Evolutionary conservation across 30 jellyfish, hydroid and myxozoan genomes (phyloP), one percentile per base, ranked within the genome.

Genomic region (Aurelia sp.): DNA sequence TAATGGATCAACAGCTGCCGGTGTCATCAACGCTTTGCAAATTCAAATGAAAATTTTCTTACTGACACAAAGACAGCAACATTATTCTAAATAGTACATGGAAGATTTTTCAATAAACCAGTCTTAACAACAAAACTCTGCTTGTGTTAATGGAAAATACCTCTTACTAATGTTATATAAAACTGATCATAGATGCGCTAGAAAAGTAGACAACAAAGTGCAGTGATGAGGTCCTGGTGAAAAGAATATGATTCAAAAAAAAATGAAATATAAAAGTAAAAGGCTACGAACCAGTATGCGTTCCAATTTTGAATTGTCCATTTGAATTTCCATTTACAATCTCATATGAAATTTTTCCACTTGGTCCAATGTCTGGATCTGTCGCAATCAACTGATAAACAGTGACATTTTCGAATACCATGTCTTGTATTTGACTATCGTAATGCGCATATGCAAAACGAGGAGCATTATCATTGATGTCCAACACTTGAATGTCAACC

Each of bases 281-380:
- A 4, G 30, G 30, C 20, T 66, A 22, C 24, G 13, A 13, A 91
- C 98, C 98, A 18, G 92, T 90, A 24, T 83, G 53, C 57, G 44
- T 33, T 47, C 94, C 98, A 62, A 94, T 88, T 48, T 31, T 65
- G 68, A 94, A 94, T 41, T 74, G 91, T 30, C 89, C 82, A 24
- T 74, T 82, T 1, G 74, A 35, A 47, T 88, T 84, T 8, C 97
- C 97, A 60, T 71, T 58, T 6, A 72, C 87, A 59, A 94, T 82
- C 48, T 70, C 94, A 85, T 94, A 94, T 13, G 91, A 44, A 13
- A 94, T 70, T 48, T 77, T 59, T 20, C 91, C 73, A 1, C 87
- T 96, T n/a, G 97, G 98, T 8, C 98, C 98, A 30, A 67, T 65
- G 57, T 94, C 98, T 0, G 91, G 95, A 60, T 94, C 98, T 22